Evolutionary conservation across 1,140 invertebrate species (phyloP), one percentile per base, ranked within the genome.

Genomic region (Tachypleus tridentatus): DNA sequence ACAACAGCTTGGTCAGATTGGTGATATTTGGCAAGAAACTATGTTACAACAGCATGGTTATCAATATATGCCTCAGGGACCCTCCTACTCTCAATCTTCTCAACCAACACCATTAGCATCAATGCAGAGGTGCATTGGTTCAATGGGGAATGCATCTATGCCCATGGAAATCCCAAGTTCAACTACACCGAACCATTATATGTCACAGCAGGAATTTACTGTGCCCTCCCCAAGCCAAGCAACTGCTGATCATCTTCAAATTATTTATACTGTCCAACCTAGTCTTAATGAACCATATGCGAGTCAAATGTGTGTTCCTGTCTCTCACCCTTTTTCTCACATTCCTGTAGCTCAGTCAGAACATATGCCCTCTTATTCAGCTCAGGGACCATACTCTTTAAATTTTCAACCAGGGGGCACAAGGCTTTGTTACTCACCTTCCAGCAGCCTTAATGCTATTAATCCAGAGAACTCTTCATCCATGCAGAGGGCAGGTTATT

Each of bases 1-100:
- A n/a, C n/a, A n/a, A n/a, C n/a, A n/a, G n/a, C n/a, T 65, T 57
- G 63, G 65, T 58, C 64, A 65, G 62, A 62, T n/a, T 50, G 47
- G 59, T 29, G 67, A 68, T 58, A 60, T 68, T 49, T 68, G 67
- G 67, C 64, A 66, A 51, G 64, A 64, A 59, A 62, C 67, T 52
- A 65, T 65, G 64, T n/a, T 60, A 29, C 64, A 65, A 29, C 67
- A 68, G 11, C 64, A 64, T 61, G 61, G 61, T 49, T 64, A 64
- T 63, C 64, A 57, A 58, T 54, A 61, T 54, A 60, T 68, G 59
- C 61, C 64, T 53, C 49, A 49, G 49, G 61, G 62, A 60, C 67
- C 65, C 51, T 58, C 9, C 59, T 66, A 69, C 60, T 52, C 64
- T 52, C 67, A 65, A 47, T 64, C 66, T 67, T 64, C 65, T 62